These are phyloP conservation scores for Miniopterus natalensis DNA, from an alignment of 2,113 vertebrate genomes.

Conservation along the genomic window DNA sequence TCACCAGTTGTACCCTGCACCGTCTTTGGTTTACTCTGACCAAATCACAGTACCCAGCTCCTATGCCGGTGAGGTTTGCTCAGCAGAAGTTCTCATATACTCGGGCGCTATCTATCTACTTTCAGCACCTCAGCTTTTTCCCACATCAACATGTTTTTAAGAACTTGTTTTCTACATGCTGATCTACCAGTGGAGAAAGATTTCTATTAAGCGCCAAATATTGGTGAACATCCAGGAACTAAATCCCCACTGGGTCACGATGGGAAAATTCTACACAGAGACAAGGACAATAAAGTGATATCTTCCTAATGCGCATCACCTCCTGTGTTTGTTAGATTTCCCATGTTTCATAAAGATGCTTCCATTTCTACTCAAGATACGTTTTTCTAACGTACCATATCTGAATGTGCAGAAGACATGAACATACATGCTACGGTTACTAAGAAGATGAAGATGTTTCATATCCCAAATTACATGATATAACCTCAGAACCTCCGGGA, in stretches of 20 bases:
- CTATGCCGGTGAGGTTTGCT: not conserved
- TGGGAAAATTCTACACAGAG: constrained; percentile 16
- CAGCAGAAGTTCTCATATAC: not conserved
- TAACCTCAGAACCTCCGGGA: not conserved
- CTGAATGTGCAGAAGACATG: not conserved
- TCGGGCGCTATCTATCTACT: not conserved
- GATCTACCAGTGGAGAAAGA: constrained; percentile 40
- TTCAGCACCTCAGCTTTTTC: constrained; percentile 19
- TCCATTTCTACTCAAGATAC: not conserved
- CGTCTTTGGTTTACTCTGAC: not conserved
- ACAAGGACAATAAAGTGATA: constrained; percentile 70
- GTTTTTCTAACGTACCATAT: not conserved
- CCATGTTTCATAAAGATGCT: constrained; percentile 40
- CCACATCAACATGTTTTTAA: constrained; percentile 50
- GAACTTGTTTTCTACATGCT: not conserved
- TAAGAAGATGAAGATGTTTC: not conserved
- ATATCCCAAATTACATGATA: not conserved
- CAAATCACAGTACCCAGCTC: not conserved
- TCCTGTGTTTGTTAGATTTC: constrained; percentile 47
- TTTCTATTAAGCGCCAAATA: constrained; percentile 37
- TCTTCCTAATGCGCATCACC: constrained; percentile 20
- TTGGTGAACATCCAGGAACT: not conserved
- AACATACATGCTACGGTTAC: not conserved
- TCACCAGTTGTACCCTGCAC: not conserved
- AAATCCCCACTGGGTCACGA: not conserved